Conservation (phyloP, 92 coral and sea anemone genomes). For the Paragorgia papillata region DNA sequence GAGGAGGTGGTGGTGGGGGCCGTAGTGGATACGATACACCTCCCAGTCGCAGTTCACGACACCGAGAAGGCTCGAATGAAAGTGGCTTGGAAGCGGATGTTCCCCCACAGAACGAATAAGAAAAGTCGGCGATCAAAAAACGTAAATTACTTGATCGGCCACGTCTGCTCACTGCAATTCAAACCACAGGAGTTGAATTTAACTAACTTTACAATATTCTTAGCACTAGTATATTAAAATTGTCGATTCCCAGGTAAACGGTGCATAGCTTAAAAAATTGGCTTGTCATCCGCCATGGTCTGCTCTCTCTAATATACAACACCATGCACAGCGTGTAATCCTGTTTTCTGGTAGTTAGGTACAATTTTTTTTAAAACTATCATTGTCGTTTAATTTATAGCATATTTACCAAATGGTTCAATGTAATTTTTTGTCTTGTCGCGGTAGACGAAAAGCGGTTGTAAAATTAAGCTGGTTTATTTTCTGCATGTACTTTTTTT, state of each 20-base stretch:
- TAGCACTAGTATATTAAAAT: background rate
- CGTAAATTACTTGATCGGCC: background rate
- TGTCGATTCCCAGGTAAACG: background rate
- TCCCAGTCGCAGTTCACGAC: slow-evolving; percentile 75
- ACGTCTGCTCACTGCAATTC: background rate
- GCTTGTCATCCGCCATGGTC: too few species aligned
- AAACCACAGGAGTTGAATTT: too few species aligned
- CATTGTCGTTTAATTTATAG: slow-evolving; percentile 1
- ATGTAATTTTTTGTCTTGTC: background rate
- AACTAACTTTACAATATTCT: background rate
- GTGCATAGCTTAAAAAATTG: too few species aligned
- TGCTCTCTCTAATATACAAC: background rate
- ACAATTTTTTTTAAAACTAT: too few species aligned
- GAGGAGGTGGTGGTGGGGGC: slow-evolving; percentile 48
- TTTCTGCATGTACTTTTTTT: background rate
- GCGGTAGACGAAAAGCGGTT: background rate
- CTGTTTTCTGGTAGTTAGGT: slow-evolving; percentile 1
- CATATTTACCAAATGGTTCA: background rate
- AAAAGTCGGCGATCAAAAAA: background rate
- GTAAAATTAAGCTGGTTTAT: background rate
- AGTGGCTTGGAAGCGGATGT: slow-evolving; percentile 42
- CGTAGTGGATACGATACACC: slow-evolving; percentile 96
- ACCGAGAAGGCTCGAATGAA: slow-evolving; percentile 54
- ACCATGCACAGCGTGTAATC: too few species aligned
- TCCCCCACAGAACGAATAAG: background rate